phyloP scores from a whole-genome alignment of 1,140 invertebrate species.

The Patella vulgata region DNA sequence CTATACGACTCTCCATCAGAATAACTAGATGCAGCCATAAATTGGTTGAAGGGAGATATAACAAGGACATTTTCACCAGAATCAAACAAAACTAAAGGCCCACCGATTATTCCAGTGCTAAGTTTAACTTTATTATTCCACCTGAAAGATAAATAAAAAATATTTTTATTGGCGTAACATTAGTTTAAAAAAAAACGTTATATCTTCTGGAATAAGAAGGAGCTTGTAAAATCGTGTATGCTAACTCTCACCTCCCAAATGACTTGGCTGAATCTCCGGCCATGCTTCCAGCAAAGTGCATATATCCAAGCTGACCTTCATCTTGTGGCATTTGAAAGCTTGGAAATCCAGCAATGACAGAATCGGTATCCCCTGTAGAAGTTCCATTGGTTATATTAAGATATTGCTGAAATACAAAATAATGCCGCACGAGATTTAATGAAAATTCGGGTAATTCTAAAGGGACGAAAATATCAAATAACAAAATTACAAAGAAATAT shows the following conservation, averaged over 20 bases:
- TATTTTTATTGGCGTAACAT: background rate
- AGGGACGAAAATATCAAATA: too few species aligned
- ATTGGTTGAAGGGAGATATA: slow-evolving; percentile 44
- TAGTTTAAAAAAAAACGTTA: background rate
- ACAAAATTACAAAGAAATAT: too few species aligned
- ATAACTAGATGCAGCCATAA: slow-evolving; percentile 45
- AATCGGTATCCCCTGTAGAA: slow-evolving; percentile 7
- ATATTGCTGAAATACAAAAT: slow-evolving; percentile 16
- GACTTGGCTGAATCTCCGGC: slow-evolving; percentile 20
- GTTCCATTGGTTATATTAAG: slow-evolving; percentile 20
- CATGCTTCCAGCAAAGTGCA: slow-evolving; percentile 28
- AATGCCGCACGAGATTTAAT: too few species aligned
- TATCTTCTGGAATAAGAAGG: background rate
- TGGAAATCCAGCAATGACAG: slow-evolving; percentile 32
- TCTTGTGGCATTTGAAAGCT: slow-evolving; percentile 11
- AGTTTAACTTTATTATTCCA: slow-evolving; percentile 6
- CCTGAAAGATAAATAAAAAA: background rate
- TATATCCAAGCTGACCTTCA: slow-evolving; percentile 25
- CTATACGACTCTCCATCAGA: slow-evolving; percentile 5
- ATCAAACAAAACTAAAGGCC: slow-evolving; percentile 51
- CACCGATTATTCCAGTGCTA: slow-evolving; percentile 35
- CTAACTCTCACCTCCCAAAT: slow-evolving; percentile 20
- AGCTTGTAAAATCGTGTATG: background rate
- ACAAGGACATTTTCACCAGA: slow-evolving; percentile 31
- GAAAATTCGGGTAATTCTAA: too few species aligned